phyloP scores from a whole-genome alignment of 2,888 invertebrate species.

The Papilio protenor region DNA sequence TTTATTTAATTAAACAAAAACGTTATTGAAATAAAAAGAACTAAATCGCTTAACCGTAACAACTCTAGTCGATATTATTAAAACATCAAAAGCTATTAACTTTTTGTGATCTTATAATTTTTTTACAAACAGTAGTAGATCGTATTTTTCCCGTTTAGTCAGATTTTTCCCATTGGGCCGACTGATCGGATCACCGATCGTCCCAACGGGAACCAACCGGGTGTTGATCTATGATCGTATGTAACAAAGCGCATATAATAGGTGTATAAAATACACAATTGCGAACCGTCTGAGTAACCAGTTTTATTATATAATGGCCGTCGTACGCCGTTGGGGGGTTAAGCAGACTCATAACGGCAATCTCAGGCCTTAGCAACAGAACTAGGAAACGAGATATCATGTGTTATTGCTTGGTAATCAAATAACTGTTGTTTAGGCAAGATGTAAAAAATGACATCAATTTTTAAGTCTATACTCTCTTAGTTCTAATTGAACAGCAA shows the following conservation, averaged over 20 bases:
- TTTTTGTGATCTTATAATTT: neutral
- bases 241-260: constrained; percentile 15
- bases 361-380: constrained; percentile 3
- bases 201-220: too few relatives aligned
- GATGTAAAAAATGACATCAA: neutral
- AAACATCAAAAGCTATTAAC: constrained; percentile 3
- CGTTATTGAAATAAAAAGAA: neutral
- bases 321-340: neutral
- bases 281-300: constrained; percentile 15
- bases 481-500: neutral
- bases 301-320: constrained; percentile 33
- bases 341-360: constrained; percentile 1
- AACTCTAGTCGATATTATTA: neutral
- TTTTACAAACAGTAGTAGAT: neutral
- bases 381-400: neutral
- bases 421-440: neutral
- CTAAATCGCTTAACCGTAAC: neutral
- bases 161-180: too few relatives aligned
- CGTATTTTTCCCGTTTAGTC: too few relatives aligned
- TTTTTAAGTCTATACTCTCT: neutral
- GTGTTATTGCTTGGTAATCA: neutral
- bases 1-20: neutral
- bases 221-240: too few relatives aligned
- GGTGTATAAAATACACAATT: neutral
- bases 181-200: too few relatives aligned